Base-by-base conservation (phyloP, 1,140 invertebrate species). In the Tribolium castaneum region DNA sequence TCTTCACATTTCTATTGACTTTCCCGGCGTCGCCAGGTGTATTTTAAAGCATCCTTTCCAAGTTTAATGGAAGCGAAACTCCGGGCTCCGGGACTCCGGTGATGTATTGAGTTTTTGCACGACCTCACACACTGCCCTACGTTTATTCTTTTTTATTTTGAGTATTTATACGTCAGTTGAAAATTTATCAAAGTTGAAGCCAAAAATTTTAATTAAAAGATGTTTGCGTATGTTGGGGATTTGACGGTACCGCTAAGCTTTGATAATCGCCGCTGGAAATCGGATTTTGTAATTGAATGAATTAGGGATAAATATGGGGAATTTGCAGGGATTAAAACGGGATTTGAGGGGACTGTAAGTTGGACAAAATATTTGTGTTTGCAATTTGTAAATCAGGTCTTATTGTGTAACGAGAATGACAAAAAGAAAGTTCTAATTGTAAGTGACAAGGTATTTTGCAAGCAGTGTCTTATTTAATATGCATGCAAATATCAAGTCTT, bases 61-160 rank as follows among this genome's bases (percentile, higher is more conserved):
- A 59, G 19, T 59, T 59, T 59, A 59, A 59, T 59, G 54, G 54
- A 59, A 59, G 54, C 22, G 54, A 16, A 19, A n/a, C 52, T 54
- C 19, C 19, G 14, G 19, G 25, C 25, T 30, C 25, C 25, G 25
- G 25, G 25, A 30, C 25, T 30, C 51, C 6, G 19, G 54, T 59
- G 54, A 59, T 59, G 54, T 59, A 59, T 59, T 25, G 54, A 59
- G 19, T 59, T 59, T 59, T 7, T 25, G 14, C 59, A 66, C 59
- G 59, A 66, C 30, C 59, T 13, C 59, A 66, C 25, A 66, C 25
- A 66, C 14, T 59, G 59, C 59, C n/a, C n/a, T 10, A 6, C 14
- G 54, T 59, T 59, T 59, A 25, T 30, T 59, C 3, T 59, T 22
- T 59, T 4, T 30, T 59, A n/a, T n/a, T 59, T 1, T 9, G 10